Conservation (phyloP, 1,140 invertebrate species). For the Caenorhabditis tropicalis region DNA sequence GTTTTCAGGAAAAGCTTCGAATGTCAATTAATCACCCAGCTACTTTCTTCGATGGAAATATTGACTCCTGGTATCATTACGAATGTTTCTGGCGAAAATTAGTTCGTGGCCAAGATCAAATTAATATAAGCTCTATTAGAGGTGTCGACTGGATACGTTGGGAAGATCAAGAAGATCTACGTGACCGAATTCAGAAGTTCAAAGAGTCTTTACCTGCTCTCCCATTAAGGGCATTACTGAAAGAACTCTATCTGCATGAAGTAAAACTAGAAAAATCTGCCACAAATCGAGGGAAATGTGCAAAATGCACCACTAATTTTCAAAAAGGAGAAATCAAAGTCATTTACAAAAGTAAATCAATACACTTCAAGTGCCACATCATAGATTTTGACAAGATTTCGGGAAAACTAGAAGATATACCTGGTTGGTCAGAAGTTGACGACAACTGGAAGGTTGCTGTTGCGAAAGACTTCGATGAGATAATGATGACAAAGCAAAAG, state of each 20-base stretch:
- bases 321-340: background rate
- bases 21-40: background rate
- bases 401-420: background rate
- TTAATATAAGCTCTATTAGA: constrained; percentile 6
- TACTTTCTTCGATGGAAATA: background rate
- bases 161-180: constrained; percentile 14
- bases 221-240: background rate
- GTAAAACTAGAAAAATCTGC: background rate
- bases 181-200: background rate
- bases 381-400: background rate
- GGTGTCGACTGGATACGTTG: constrained; percentile 26
- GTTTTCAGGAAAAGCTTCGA: background rate
- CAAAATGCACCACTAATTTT: background rate
- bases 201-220: background rate
- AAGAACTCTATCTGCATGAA: background rate
- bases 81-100: constrained; percentile 1
- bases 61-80: constrained; percentile 11
- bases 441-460: background rate
- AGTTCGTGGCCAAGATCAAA: background rate
- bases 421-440: background rate
- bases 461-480: background rate
- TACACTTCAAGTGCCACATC: background rate
- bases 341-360: background rate
- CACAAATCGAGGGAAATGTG: background rate
- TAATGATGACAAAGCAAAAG: background rate